Evolutionary conservation across 1,140 invertebrate genomes (phyloP).

Genomic region (Nylanderia fulva): DNA sequence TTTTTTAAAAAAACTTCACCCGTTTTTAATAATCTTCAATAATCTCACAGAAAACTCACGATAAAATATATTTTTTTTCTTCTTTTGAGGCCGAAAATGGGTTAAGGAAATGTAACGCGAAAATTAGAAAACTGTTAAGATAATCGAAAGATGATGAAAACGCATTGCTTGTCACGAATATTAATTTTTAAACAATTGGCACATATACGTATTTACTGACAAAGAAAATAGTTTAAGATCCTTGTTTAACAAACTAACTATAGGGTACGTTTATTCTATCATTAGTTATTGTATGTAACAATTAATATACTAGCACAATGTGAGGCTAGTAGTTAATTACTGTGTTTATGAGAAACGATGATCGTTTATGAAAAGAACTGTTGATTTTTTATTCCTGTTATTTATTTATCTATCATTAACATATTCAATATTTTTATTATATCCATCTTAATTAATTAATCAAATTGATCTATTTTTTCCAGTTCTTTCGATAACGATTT

Average conservation of each 20-base stretch:
- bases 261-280: not conserved
- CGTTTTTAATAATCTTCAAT: not conserved
- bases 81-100: not conserved
- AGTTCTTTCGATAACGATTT: not conserved
- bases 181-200: not conserved
- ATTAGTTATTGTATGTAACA: constrained; percentile 13
- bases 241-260: not conserved
- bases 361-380: not conserved
- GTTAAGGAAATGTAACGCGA: not conserved
- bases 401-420: not conserved
- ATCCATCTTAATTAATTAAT: not conserved
- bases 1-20: not conserved
- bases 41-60: not conserved
- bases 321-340: constrained; percentile 1
- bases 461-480: not conserved
- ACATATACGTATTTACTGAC: not conserved
- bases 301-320: constrained; percentile 3
- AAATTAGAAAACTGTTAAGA: not conserved
- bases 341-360: not conserved
- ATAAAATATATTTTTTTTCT: not conserved
- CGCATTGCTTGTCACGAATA: constrained; percentile 1
- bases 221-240: not conserved
- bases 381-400: not conserved
- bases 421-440: not conserved
- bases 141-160: not conserved